Conservation (phyloP, 2,797 vertebrate genomes). For the Pyrocephalus nanus region DNA sequence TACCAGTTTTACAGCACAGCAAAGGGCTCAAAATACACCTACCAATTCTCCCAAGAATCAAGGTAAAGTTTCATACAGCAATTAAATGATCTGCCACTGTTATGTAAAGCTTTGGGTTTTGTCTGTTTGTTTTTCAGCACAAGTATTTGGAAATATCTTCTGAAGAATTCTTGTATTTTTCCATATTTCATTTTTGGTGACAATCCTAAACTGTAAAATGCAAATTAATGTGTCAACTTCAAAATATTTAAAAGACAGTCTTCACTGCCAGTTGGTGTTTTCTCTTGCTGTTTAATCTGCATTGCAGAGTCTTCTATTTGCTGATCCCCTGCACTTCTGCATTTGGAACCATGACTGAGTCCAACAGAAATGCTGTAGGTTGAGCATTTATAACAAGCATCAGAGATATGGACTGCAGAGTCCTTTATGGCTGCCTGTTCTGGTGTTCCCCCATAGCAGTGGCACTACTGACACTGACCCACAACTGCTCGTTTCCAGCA, state of each 20-base stretch:
- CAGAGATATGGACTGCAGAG: background rate
- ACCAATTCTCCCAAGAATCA: constrained; percentile 75
- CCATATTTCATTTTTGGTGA: background rate
- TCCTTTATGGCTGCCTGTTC: background rate
- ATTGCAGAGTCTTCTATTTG: constrained; percentile 11
- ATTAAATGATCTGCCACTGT: background rate
- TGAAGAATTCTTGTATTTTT: background rate
- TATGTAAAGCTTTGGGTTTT: background rate
- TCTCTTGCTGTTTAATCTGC: constrained; percentile 11
- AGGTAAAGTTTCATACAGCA: constrained; percentile 75
- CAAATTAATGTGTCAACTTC: background rate
- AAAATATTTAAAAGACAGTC: background rate
- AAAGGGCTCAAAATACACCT: constrained; percentile 78
- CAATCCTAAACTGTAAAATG: background rate
- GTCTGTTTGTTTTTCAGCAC: background rate
- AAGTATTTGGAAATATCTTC: background rate
- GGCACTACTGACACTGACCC: background rate
- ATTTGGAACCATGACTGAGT: background rate
- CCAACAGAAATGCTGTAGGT: background rate
- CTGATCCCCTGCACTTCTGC: background rate
- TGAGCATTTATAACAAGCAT: background rate
- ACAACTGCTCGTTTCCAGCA: background rate
- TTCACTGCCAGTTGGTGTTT: background rate
- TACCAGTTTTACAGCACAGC: constrained; percentile 71
- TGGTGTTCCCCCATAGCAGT: background rate